phyloP scores from a whole-genome alignment of 2,113 vertebrate species.

The Dipodomys stephensi region DNA sequence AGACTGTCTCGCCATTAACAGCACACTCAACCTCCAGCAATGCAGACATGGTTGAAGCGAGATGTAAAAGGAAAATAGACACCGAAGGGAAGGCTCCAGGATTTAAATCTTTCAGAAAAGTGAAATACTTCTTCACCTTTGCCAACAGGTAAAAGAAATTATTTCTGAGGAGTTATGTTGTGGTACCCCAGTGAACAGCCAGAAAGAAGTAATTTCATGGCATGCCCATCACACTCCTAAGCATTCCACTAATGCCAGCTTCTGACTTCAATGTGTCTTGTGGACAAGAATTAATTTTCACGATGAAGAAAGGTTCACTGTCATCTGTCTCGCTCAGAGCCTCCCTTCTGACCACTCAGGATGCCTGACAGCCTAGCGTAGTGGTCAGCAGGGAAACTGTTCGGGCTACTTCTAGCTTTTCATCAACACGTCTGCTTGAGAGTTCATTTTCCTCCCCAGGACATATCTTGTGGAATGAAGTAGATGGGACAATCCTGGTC shows the following conservation, averaged over 20 bases:
- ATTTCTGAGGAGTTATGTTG: not conserved
- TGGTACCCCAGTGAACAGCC: not conserved
- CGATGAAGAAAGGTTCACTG: accelerated
- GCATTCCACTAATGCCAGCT: no score
- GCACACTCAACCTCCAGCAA: not conserved
- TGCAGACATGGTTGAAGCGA: not conserved
- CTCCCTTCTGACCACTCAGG: not conserved
- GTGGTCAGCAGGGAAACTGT: not conserved
- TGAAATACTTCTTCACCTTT: not conserved
- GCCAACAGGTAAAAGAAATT: not conserved
- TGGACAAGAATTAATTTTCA: not conserved
- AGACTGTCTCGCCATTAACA: not conserved
- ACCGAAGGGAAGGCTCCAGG: not conserved
- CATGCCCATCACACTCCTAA: no score
- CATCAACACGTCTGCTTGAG: not conserved
- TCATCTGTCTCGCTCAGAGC: no score
- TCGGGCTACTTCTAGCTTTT: no score
- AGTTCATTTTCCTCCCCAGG: not conserved
- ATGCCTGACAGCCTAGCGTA: not conserved
- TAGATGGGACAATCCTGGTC: no score
- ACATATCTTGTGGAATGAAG: no score
- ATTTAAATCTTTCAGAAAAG: not conserved
- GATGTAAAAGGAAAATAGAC: not conserved
- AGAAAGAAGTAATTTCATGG: not conserved
- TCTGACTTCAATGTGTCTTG: no score